Base-by-base conservation (phyloP, 2,888 invertebrate genomes). In the Aleiodes testaceus region DNA sequence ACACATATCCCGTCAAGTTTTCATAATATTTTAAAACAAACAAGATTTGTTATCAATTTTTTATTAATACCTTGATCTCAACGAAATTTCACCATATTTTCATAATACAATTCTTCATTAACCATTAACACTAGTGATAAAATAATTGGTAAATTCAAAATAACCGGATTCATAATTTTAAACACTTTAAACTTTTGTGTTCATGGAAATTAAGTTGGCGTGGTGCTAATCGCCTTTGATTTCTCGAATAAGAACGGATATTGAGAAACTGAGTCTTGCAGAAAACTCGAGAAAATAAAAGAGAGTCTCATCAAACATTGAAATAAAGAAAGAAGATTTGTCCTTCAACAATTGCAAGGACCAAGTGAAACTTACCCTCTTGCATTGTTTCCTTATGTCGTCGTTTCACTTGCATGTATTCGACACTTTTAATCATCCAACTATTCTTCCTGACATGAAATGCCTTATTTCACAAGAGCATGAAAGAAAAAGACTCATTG, bases 221-320 rank as follows among this genome's bases (percentile, higher is more conserved):
- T 59, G 59, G 45, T 69, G 44, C 45, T 55, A 67, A 67, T 67
- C 50, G 67, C 81, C 79, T 82, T 85, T 81, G 84, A 83, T 85
- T 84, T 82, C 82, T 76, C 80, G 79, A 81, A 82, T 76, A 79
- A 82, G 82, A 85, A 83, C 85, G 85, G 85, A 85, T 82, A 85
- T 85, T 85, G 82, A 80, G 84, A 59, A 59, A 59, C 36, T 59
- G 59, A 20, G 16, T 59, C 30, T 55, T 59, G 59, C 36, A 59
- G 59, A 59, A 59, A 36, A 36, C 36, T 42, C 18, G 42, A 50
- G 36, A 61, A 26, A 61, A 42, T 20, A 18, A n/a, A 11, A 9
- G 36, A 59, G 59, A 59, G 36, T 59, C 18, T 36, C 14, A 59
- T 36, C 16, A 16, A 42, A 59, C 59, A 42, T 36, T 36, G 9